These are phyloP conservation scores for Aulostomus chinensis DNA, from an alignment of 2,797 vertebrate genomes.

Conservation along the genomic window DNA sequence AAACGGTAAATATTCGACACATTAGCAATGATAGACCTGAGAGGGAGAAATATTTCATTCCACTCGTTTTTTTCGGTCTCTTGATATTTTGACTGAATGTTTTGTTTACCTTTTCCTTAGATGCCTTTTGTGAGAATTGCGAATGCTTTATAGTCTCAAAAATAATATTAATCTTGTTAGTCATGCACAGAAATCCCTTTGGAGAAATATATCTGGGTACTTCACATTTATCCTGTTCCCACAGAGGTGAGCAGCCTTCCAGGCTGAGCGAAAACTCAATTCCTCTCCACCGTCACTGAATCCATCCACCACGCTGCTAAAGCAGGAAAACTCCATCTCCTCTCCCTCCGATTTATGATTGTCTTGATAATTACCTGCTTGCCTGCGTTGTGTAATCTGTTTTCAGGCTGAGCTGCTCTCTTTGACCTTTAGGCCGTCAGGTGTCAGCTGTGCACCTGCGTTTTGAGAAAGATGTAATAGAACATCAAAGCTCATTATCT, in stretches of 20 bases:
- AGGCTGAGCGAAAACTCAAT: conserved; percentile 39
- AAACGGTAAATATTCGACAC: neutral
- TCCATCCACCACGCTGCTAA: conserved; percentile 36
- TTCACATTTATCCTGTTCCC: conserved; percentile 41
- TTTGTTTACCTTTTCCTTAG: conserved; percentile 4
- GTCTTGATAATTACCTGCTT: conserved; percentile 76
- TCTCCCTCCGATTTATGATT: conserved; percentile 69
- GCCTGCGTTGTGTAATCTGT: conserved; percentile 71
- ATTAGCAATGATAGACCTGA: too few species aligned
- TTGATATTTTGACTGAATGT: too few species aligned
- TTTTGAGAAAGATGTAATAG: conserved; percentile 73
- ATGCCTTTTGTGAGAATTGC: neutral
- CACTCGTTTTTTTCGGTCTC: too few species aligned
- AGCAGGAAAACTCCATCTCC: conserved; percentile 53
- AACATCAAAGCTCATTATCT: conserved; percentile 76
- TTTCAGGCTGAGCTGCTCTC: conserved; percentile 66
- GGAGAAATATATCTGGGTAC: conserved; percentile 7
- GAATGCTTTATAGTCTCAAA: conserved; percentile 9
- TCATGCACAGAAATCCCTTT: conserved; percentile 8
- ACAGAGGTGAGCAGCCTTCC: conserved; percentile 34
- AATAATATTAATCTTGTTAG: conserved; percentile 10
- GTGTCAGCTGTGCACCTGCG: conserved; percentile 64
- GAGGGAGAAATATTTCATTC: too few species aligned
- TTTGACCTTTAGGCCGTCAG: conserved; percentile 65
- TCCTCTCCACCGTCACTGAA: conserved; percentile 47